These are phyloP conservation scores for Onychomys arenicola DNA, from an alignment of 2,797 vertebrate genomes.

Conservation along the genomic window DNA sequence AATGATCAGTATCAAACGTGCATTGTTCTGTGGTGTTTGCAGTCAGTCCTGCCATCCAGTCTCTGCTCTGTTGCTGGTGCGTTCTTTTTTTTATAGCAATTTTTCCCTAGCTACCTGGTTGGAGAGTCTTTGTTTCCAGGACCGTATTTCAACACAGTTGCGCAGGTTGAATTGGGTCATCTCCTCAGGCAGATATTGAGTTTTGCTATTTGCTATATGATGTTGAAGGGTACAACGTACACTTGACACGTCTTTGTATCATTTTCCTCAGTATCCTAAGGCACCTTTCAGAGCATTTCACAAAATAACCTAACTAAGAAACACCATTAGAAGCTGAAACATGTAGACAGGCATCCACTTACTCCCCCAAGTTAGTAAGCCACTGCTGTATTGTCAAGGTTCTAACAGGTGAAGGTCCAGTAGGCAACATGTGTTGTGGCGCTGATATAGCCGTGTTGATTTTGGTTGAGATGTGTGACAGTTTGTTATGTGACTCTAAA, in stretches of 20 bases:
- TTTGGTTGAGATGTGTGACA: not conserved
- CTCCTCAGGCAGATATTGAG: not conserved
- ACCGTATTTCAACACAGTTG: not conserved
- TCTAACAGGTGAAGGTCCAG: not conserved
- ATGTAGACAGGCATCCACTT: not conserved
- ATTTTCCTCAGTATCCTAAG: not conserved
- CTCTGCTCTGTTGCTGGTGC: not conserved
- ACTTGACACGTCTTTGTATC: not conserved
- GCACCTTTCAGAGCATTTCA: not conserved
- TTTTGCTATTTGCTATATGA: not conserved
- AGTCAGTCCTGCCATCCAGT: not conserved
- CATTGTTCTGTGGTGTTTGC: not conserved
- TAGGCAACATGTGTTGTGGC: not conserved
- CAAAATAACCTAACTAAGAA: not conserved
- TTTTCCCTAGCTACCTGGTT: not conserved
- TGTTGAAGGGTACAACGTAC: not conserved
- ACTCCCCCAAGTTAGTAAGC: not conserved
- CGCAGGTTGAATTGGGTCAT: not conserved
- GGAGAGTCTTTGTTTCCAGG: slow-evolving; percentile 33
- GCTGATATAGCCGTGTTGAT: not conserved
- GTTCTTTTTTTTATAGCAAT: not conserved
- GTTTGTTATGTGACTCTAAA: not conserved
- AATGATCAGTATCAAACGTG: not conserved
- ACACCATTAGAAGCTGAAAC: not conserved
- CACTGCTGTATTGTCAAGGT: not conserved